These are phyloP conservation scores for Spinus pinus DNA, from an alignment of 2,797 vertebrate genomes.

Conservation along the genomic window DNA sequence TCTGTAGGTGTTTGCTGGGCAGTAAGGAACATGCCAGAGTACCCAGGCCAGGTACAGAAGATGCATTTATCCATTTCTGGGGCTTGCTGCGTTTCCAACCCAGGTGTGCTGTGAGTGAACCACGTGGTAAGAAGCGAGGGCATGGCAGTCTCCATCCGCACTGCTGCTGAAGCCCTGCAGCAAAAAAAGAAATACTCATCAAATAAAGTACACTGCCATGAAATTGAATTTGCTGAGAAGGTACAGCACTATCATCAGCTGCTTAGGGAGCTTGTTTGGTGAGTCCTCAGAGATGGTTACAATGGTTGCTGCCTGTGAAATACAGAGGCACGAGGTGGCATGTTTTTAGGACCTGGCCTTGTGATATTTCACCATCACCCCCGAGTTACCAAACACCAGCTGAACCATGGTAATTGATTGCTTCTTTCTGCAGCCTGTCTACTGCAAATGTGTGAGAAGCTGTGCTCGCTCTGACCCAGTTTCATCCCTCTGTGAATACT, in stretches of 20 bases:
- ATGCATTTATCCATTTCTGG: not conserved
- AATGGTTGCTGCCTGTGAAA: not conserved
- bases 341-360: not conserved
- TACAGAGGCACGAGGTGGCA: accelerated
- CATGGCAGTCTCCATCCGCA: accelerated
- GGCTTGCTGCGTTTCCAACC: not conserved
- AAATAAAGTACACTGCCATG: not conserved
- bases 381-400: not conserved
- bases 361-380: not conserved
- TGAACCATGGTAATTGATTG: not conserved
- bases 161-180: not conserved
- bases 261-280: not conserved
- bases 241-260: not conserved
- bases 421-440: not conserved
- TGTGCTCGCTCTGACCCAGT: accelerated
- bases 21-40: not conserved
- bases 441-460: not conserved
- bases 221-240: not conserved
- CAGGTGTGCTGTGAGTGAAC: not conserved
- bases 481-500: not conserved
- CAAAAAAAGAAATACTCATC: not conserved
- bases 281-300: not conserved
- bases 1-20: not conserved
- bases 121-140: accelerated
- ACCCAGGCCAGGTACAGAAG: accelerated